Conservation (phyloP, 1,140 invertebrate genomes). For the Sitodiplosis mosellana region DNA sequence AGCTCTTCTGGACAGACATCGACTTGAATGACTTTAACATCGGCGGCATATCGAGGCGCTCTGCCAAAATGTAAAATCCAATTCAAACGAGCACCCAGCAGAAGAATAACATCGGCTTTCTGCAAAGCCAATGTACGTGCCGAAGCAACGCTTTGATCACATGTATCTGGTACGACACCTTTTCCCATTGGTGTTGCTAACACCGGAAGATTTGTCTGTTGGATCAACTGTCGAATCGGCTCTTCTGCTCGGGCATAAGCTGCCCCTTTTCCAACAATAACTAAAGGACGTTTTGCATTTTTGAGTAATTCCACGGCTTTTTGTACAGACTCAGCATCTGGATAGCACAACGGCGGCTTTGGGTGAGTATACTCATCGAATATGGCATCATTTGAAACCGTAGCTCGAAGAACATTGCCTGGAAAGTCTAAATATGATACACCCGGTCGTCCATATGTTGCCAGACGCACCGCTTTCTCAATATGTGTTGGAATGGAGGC, state of each 20-base stretch:
- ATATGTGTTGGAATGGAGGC: constrained; percentile 75
- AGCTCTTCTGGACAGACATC: constrained; percentile 82
- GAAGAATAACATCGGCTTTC: constrained; percentile 71
- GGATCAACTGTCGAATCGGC: constrained; percentile 46
- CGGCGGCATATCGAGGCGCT: constrained; percentile 57
- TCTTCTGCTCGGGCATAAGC: constrained; percentile 65
- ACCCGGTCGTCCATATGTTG: constrained; percentile 76
- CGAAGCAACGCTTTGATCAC: constrained; percentile 56
- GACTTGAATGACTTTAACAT: constrained; percentile 86
- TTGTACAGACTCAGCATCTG: constrained; percentile 42
- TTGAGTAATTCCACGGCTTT: constrained; percentile 48
- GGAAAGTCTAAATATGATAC: constrained; percentile 79
- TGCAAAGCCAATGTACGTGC: constrained; percentile 72
- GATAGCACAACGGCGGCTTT: constrained; percentile 44
- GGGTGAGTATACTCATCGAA: constrained; percentile 27
- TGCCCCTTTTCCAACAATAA: constrained; percentile 89
- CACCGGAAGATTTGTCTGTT: constrained; percentile 60
- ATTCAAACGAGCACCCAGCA: constrained; percentile 83
- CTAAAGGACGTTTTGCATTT: constrained; percentile 57
- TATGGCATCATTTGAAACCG: constrained; percentile 17
- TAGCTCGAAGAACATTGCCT: constrained; percentile 51
- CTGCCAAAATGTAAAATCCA: constrained; percentile 96
- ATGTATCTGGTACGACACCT: constrained; percentile 73
- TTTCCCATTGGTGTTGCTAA: constrained; percentile 95
- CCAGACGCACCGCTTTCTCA: constrained; percentile 73